These are phyloP conservation scores for Orestias chungarensis DNA, from an alignment of 2,797 vertebrate species.

Conservation along the genomic window DNA sequence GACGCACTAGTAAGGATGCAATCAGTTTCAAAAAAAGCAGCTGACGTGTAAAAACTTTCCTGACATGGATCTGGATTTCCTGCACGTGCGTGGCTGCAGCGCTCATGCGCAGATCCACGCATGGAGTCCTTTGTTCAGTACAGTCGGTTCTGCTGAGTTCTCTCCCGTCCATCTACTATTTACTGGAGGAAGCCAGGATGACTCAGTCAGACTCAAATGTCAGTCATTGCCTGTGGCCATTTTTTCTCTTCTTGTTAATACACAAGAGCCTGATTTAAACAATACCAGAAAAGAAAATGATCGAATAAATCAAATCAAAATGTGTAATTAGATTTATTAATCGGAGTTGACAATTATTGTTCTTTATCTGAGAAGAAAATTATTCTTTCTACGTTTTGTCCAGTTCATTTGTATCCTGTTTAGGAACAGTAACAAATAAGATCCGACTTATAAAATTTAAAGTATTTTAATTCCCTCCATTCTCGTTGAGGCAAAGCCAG, in stretches of 20 bases:
- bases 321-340: not conserved
- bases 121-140: slow-evolving; percentile 69
- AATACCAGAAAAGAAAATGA: not conserved
- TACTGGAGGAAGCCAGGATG: slow-evolving; percentile 26
- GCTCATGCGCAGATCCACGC: slow-evolving; percentile 63
- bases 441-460: no score
- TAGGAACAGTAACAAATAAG: not conserved
- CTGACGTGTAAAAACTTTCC: slow-evolving; percentile 3
- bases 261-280: not conserved
- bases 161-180: slow-evolving; percentile 32
- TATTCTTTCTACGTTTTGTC: not conserved
- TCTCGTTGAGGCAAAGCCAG: no score
- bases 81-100: slow-evolving; percentile 46
- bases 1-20: not conserved
- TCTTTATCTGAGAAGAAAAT: not conserved
- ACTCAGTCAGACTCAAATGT: slow-evolving; percentile 48
- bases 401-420: not conserved
- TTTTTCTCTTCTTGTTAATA: not conserved
- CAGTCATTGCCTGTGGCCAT: slow-evolving; percentile 27
- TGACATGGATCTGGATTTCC: slow-evolving; percentile 43
- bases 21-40: not conserved
- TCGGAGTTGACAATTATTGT: not conserved
- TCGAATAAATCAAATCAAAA: not conserved
- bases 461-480: no score
- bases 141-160: slow-evolving; percentile 40